Conservation (phyloP, 2,888 invertebrate species). For the Drymonia ruficornis region DNA sequence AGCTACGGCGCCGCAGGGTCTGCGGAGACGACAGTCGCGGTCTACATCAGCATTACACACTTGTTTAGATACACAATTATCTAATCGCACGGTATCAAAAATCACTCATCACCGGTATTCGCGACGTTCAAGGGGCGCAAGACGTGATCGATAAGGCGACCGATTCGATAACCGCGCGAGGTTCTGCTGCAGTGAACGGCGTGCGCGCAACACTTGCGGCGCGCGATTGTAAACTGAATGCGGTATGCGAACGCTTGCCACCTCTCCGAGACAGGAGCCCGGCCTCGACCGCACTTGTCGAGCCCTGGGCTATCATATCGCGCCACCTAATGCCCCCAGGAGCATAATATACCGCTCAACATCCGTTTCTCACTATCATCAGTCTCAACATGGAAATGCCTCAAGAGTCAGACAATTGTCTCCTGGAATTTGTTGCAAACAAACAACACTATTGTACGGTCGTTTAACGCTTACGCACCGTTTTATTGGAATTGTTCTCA, state of each 20-base stretch:
- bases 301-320: slow-evolving; percentile 72
- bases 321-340: slow-evolving; percentile 73
- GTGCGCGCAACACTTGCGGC: slow-evolving; percentile 78
- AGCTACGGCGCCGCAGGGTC: slow-evolving; percentile 70
- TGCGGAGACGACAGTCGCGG: slow-evolving; percentile 54
- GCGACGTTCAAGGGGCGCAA: slow-evolving; percentile 50
- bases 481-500: not conserved
- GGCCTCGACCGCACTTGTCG: slow-evolving; percentile 70
- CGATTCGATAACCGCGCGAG: slow-evolving; percentile 54
- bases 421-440: slow-evolving; percentile 16
- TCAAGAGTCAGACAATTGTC: slow-evolving; percentile 33
- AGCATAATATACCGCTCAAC: slow-evolving; percentile 72
- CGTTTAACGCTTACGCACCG: slow-evolving; percentile 14
- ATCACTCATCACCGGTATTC: slow-evolving; percentile 64
- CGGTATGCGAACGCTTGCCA: slow-evolving; percentile 66
- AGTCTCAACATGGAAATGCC: slow-evolving; percentile 44
- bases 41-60: slow-evolving; percentile 56
- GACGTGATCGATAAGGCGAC: slow-evolving; percentile 65
- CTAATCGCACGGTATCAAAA: slow-evolving; percentile 51
- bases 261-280: slow-evolving; percentile 71
- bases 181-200: slow-evolving; percentile 62
- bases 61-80: slow-evolving; percentile 55
- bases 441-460: slow-evolving; percentile 13
- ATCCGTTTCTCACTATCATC: slow-evolving; percentile 67
- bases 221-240: slow-evolving; percentile 78